A percentile compares a stretch with the other conserved stretches of the same genome.
These are phyloP conservation scores for Pogonocichla stellata DNA, from an alignment of 2,113 vertebrate genomes.

Conservation along the genomic window DNA sequence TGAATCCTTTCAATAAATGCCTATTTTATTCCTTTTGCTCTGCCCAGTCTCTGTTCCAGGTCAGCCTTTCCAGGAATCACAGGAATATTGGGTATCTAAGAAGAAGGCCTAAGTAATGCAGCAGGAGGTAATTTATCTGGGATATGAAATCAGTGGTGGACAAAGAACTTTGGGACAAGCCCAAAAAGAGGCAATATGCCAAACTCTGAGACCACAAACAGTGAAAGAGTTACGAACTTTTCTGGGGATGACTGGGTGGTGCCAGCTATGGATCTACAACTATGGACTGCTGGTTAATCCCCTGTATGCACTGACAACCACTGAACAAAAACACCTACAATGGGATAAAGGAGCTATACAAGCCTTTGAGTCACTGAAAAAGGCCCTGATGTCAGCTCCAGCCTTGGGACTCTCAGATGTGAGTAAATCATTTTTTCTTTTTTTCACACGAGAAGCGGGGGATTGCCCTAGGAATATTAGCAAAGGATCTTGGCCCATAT, in stretches of 20 bases:
- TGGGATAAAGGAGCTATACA: neutral
- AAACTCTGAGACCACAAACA: neutral
- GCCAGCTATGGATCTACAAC: neutral
- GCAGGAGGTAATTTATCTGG: neutral
- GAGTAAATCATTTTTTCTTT: too few relatives aligned
- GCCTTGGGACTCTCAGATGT: too few relatives aligned
- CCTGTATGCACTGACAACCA: neutral
- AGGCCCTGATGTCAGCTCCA: too few relatives aligned
- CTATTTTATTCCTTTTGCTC: too few relatives aligned
- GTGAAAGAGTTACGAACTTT: neutral
- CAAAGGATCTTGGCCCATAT: too few relatives aligned
- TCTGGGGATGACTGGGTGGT: neutral
- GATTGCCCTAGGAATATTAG: too few relatives aligned
- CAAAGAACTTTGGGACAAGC: neutral
- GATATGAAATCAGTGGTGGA: neutral
- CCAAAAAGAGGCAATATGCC: neutral
- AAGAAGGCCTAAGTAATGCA: neutral
- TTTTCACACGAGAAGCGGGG: too few relatives aligned
- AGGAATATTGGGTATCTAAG: neutral
- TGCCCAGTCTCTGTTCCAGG: too few relatives aligned
- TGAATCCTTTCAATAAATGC: too few relatives aligned
- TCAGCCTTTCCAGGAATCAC: too few relatives aligned
- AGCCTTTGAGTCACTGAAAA: too few relatives aligned
- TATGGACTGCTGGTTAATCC: neutral
- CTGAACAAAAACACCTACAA: neutral